These are phyloP conservation scores for Microcebus tavaratra DNA, from an alignment of 2,113 vertebrate species.

Conservation along the genomic window DNA sequence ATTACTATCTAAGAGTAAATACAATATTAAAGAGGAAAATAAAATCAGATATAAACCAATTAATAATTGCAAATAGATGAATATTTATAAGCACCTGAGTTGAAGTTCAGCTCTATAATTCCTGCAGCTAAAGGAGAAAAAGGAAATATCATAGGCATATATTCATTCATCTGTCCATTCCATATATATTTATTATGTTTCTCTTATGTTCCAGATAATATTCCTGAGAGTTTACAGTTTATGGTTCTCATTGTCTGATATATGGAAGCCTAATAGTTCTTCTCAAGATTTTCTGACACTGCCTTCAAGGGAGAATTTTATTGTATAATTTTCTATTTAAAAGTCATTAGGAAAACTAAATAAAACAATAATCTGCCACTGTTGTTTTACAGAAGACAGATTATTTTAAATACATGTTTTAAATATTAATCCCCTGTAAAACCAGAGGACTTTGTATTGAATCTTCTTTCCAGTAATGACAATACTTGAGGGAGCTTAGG, in stretches of 20 bases:
- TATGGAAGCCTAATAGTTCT: not conserved
- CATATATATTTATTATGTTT: not conserved
- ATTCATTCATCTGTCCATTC: slow-evolving; percentile 9
- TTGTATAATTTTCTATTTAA: slow-evolving; percentile 36
- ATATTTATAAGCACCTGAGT: not conserved
- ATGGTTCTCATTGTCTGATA: not conserved
- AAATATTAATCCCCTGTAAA: slow-evolving; percentile 25
- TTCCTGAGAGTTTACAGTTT: slow-evolving; percentile 29
- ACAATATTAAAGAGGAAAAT: slow-evolving; percentile 3
- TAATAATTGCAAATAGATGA: not conserved
- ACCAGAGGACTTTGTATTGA: slow-evolving; percentile 3
- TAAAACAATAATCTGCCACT: not conserved
- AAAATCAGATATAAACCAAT: not conserved
- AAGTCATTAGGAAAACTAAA: not conserved
- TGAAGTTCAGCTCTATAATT: slow-evolving; percentile 45
- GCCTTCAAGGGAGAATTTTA: slow-evolving; percentile 39
- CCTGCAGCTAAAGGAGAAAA: not conserved
- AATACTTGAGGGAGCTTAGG: slow-evolving; percentile 32
- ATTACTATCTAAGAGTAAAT: not conserved
- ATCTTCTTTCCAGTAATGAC: slow-evolving; percentile 35
- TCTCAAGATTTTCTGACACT: slow-evolving; percentile 39
- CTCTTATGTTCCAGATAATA: not conserved
- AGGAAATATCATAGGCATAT: not conserved
- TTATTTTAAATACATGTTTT: slow-evolving; percentile 50
- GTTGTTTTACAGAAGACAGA: slow-evolving; percentile 31